phyloP scores from a whole-genome alignment of 2,797 vertebrate genomes.

The Potorous gilbertii region DNA sequence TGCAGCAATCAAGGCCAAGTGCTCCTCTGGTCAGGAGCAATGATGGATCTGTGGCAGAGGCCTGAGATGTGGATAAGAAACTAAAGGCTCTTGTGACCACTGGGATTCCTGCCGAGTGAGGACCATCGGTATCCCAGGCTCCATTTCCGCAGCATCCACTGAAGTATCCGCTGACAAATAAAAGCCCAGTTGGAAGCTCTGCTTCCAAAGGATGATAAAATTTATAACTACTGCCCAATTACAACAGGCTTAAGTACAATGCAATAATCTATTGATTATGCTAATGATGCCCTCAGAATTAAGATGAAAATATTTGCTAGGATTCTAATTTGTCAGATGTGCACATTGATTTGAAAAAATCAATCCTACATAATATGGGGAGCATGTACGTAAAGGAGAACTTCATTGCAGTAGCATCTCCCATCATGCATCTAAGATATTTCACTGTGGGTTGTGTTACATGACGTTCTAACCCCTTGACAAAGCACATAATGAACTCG shows the following conservation, averaged over 20 bases:
- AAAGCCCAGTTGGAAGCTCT: conserved; percentile 43
- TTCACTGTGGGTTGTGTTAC: conserved; percentile 68
- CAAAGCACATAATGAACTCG: conserved; percentile 74
- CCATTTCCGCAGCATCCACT: conserved; percentile 22
- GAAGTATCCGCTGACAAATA: conserved; percentile 45
- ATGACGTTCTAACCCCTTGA: conserved; percentile 53
- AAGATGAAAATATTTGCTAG: conserved; percentile 67
- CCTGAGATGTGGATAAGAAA: conserved; percentile 52
- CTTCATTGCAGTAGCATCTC: conserved; percentile 63
- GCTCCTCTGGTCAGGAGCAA: background rate
- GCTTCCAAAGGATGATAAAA: conserved; percentile 53
- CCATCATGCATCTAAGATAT: conserved; percentile 29
- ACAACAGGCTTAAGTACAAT: conserved; percentile 49
- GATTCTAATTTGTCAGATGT: conserved; percentile 59
- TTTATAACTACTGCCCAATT: conserved; percentile 22
- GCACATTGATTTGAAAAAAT: conserved; percentile 69
- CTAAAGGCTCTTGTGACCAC: conserved; percentile 57
- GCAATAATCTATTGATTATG: conserved; percentile 59
- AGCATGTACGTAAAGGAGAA: conserved; percentile 71
- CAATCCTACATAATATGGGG: conserved; percentile 55
- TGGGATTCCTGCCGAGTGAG: conserved; percentile 41
- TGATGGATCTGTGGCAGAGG: conserved; percentile 9
- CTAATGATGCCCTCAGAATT: conserved; percentile 52
- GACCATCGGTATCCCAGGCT: conserved; percentile 53
- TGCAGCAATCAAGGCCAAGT: conserved; percentile 32